phyloP scores from a whole-genome alignment of 2,797 vertebrate genomes.

The Psittacula echo region DNA sequence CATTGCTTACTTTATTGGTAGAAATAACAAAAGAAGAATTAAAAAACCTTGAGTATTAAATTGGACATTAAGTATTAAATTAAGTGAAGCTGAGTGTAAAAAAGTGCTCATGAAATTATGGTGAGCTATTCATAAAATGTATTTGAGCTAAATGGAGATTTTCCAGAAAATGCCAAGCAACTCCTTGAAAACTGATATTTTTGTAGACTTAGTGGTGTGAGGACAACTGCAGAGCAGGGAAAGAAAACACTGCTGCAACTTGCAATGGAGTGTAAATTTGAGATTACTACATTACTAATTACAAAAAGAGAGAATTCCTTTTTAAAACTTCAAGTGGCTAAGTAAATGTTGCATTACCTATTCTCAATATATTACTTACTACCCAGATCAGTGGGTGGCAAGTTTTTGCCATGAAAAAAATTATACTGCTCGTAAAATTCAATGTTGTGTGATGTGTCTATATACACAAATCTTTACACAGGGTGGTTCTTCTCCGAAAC shows the following conservation, averaged over 20 bases:
- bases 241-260: background rate
- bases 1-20: background rate
- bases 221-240: background rate
- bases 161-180: background rate
- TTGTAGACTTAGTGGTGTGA: background rate
- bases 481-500: background rate
- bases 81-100: background rate
- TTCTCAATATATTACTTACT: background rate
- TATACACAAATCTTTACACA: background rate
- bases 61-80: background rate
- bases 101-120: background rate
- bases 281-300: background rate
- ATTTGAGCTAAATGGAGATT: background rate
- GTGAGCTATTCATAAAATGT: background rate
- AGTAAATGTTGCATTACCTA: background rate
- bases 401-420: background rate
- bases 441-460: too few relatives aligned
- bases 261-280: background rate
- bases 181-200: background rate
- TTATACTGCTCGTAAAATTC: background rate
- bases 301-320: background rate
- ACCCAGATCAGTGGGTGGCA: background rate
- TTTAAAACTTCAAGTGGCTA: background rate
- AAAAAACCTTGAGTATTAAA: background rate
- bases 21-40: background rate